phyloP scores from a whole-genome alignment of 2,888 invertebrate genomes.

The Hemaris fuciformis region DNA sequence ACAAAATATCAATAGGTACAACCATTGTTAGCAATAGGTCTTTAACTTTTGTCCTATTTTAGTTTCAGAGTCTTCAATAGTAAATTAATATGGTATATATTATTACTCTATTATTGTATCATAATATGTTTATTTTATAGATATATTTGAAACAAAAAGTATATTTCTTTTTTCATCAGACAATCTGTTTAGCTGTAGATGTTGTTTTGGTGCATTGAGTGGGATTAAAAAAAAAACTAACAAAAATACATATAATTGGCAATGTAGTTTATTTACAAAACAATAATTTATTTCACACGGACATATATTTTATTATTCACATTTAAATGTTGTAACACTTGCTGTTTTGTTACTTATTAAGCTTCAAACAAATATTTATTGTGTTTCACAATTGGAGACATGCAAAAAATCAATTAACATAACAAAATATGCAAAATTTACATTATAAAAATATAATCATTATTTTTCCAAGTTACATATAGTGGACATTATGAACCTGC shows the following conservation, averaged over 20 bases:
- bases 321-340: neutral
- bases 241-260: neutral
- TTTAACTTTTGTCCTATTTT: too few relatives aligned
- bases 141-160: too few relatives aligned
- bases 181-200: too few relatives aligned
- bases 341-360: neutral
- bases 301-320: neutral
- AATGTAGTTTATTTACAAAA: slow-evolving; percentile 22
- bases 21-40: too few relatives aligned
- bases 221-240: neutral
- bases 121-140: too few relatives aligned
- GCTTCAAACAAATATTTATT: neutral
- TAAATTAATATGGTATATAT: too few relatives aligned
- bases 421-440: neutral
- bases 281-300: slow-evolving; percentile 25
- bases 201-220: too few relatives aligned
- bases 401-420: neutral
- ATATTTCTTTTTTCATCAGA: too few relatives aligned
- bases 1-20: too few relatives aligned
- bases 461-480: neutral
- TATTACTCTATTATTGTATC: too few relatives aligned
- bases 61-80: too few relatives aligned
- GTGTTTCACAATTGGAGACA: neutral
- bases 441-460: neutral
- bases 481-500: neutral